phyloP scores from a whole-genome alignment of 2,797 vertebrate genomes.

The Margarornis squamiger region DNA sequence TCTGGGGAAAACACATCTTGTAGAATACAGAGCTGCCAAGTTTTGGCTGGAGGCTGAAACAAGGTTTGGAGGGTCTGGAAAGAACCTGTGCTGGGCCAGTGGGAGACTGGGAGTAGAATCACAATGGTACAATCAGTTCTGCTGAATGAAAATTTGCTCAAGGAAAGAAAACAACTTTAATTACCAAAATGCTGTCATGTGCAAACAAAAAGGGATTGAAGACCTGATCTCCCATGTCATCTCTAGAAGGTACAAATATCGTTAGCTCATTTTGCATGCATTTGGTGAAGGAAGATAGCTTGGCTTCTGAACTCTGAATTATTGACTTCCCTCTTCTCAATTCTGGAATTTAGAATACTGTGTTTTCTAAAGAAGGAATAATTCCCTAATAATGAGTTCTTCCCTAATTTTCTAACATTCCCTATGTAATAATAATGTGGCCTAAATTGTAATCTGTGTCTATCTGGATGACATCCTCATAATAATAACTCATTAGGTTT shows the following conservation, averaged over 20 bases:
- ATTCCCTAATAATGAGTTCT: not conserved
- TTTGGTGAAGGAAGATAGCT: not conserved
- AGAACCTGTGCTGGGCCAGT: not conserved
- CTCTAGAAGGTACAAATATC: slow-evolving; percentile 22
- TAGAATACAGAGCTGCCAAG: slow-evolving; percentile 39
- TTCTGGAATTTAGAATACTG: not conserved
- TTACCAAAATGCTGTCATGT: slow-evolving; percentile 35
- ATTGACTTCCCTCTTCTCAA: not conserved
- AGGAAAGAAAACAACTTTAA: slow-evolving; percentile 53
- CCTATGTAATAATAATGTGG: not conserved
- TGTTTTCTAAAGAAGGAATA: not conserved
- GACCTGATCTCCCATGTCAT: not conserved
- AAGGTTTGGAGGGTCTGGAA: slow-evolving; percentile 4
- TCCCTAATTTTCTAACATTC: not conserved
- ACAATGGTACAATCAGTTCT: slow-evolving; percentile 26
- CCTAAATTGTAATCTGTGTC: not conserved
- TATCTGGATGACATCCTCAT: not conserved
- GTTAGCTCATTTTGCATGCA: not conserved
- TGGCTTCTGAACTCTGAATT: not conserved
- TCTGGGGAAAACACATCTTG: slow-evolving; percentile 51
- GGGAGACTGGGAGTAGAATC: slow-evolving; percentile 37
- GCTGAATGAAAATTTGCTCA: slow-evolving; percentile 49
- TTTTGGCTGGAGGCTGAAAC: slow-evolving; percentile 51
- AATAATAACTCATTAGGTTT: not conserved
- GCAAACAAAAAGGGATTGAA: slow-evolving; percentile 25